phyloP scores from a whole-genome alignment of 2,113 vertebrate species.

The Oryzias woworae region DNA sequence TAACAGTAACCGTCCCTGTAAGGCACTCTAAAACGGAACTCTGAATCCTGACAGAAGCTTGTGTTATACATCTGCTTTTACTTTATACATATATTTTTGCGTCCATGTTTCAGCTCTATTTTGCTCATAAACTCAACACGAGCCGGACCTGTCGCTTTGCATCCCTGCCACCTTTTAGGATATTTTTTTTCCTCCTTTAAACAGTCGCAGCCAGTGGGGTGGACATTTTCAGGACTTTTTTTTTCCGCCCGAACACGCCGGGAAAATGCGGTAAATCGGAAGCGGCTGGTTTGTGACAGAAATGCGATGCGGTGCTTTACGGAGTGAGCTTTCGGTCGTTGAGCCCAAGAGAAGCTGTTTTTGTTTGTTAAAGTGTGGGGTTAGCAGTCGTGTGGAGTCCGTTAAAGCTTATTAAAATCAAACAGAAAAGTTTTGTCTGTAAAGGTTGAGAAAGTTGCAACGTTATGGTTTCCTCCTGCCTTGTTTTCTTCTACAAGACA shows the following conservation, averaged over 20 bases:
- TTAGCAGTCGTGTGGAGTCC: constrained; percentile 43
- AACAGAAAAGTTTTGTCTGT: constrained; percentile 45
- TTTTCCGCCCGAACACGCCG: neutral
- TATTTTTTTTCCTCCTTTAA: neutral
- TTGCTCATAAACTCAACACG: constrained; percentile 21
- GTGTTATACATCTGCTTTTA: neutral
- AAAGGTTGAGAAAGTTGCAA: neutral
- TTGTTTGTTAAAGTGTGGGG: neutral
- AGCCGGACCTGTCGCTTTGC: constrained; percentile 47
- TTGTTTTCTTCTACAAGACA: constrained; percentile 10
- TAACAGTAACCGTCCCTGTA: neutral
- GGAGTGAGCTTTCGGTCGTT: constrained; percentile 25
- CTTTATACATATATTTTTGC: neutral
- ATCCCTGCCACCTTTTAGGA: constrained; percentile 36
- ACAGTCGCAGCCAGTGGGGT: neutral
- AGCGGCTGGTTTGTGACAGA: constrained; percentile 17
- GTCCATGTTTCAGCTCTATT: constrained; percentile 1
- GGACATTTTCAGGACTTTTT: constrained; percentile 16
- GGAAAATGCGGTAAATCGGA: constrained; percentile 24
- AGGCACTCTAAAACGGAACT: constrained; percentile 41
- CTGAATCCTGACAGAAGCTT: neutral
- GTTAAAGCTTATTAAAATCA: constrained; percentile 44
- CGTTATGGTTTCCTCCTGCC: constrained; percentile 3
- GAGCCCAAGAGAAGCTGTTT: constrained; percentile 21
- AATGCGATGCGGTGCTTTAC: constrained; percentile 25